Percentiles rank a stretch among this genome's conserved stretches.
Evolutionary conservation across 1,140 invertebrate genomes (phyloP).

Genomic region (Brachionus plicatilis): DNA sequence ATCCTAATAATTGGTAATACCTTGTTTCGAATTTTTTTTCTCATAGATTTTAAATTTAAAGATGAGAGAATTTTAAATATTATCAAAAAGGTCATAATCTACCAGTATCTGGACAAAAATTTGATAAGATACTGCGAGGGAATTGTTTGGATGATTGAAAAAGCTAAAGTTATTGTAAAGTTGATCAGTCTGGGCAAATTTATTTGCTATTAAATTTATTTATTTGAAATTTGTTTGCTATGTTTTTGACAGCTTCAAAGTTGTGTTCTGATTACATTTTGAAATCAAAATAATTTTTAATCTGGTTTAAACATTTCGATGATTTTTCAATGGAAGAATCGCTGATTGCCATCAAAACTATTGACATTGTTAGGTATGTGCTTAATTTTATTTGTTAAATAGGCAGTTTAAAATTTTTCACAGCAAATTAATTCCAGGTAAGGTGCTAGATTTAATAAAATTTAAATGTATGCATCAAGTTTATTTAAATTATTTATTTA

Average conservation of each 20-base stretch:
- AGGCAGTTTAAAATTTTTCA: neutral
- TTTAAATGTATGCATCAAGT: neutral
- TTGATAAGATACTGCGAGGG: neutral
- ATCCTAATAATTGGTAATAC: neutral
- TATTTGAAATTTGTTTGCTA: no score
- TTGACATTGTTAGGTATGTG: neutral
- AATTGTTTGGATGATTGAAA: neutral
- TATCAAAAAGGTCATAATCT: neutral
- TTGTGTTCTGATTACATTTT: neutral
- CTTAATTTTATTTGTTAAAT: neutral
- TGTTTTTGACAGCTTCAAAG: neutral
- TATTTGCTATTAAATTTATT: no score
- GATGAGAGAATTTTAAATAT: neutral
- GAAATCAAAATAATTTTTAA: neutral
- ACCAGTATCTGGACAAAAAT: neutral
- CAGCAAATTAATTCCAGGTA: neutral
- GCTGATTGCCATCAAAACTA: neutral
- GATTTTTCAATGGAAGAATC: neutral
- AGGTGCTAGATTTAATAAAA: neutral
- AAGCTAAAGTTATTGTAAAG: neutral
- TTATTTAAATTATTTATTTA: no score
- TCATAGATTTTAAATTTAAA: neutral
- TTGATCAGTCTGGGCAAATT: neutral
- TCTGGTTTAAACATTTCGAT: neutral
- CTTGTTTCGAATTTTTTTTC: neutral